Percentiles rank a stretch among this genome's conserved stretches.
These are phyloP conservation scores for Drosophila bifasciata DNA, from an alignment of 1,140 invertebrate species.

Conservation along the genomic window DNA sequence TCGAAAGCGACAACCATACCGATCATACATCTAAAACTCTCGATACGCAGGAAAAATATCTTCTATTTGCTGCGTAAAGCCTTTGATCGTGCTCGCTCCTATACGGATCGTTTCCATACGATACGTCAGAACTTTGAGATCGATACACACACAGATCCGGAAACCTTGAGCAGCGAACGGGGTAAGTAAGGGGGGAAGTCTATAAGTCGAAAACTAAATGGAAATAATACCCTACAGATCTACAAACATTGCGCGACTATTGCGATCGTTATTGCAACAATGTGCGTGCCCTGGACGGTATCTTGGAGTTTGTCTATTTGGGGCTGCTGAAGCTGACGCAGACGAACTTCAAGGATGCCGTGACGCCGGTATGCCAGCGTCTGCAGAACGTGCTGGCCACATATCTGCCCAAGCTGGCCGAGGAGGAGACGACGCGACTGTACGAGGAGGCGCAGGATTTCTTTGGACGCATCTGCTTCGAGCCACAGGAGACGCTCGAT, in stretches of 20 bases:
- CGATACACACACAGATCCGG: conserved; percentile 87
- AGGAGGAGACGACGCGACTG: conserved; percentile 86
- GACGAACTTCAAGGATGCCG: conserved; percentile 88
- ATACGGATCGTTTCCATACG: conserved; percentile 87
- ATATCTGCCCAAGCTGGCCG: conserved; percentile 86
- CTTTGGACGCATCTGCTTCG: conserved; percentile 86
- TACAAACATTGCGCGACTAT: conserved; percentile 86
- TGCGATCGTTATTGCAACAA: conserved; percentile 87
- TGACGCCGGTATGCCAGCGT: conserved; percentile 88
- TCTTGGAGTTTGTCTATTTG: conserved; percentile 86
- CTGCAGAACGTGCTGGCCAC: conserved; percentile 87
- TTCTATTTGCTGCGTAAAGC: conserved; percentile 65
- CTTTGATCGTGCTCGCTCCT: conserved; percentile 87
- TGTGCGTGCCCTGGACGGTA: conserved; percentile 86
- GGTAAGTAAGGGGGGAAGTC: conserved; percentile 51
- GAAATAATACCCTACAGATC: conserved; percentile 74
- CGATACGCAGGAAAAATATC: conserved; percentile 55
- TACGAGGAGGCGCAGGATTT: conserved; percentile 87
- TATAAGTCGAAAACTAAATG: too few species aligned
- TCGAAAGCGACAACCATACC: background rate
- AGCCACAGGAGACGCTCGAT: conserved; percentile 87
- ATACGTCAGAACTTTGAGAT: conserved; percentile 89
- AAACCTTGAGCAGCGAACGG: conserved; percentile 85
- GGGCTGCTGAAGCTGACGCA: conserved; percentile 90
- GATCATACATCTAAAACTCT: background rate